These are phyloP conservation scores for Aspidoscelis tigris DNA, from an alignment of 2,113 vertebrate species.

Conservation along the genomic window DNA sequence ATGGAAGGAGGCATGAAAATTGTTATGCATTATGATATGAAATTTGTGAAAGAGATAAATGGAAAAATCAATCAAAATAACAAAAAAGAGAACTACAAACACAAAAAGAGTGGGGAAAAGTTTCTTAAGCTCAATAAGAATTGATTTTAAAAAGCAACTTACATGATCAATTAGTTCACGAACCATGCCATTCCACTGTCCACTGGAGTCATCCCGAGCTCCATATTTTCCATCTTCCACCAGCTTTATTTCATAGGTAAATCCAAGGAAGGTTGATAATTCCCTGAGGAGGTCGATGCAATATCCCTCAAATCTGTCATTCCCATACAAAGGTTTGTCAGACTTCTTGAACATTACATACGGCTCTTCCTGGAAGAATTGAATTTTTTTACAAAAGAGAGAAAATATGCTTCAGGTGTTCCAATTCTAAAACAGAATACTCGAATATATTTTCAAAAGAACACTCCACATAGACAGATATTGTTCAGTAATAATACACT, in stretches of 20 bases:
- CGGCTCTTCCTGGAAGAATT: conserved; percentile 89
- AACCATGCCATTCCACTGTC: conserved; percentile 98
- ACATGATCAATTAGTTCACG: conserved; percentile 97
- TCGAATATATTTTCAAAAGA: background rate
- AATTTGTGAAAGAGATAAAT: no score
- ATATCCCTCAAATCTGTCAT: conserved; percentile 96
- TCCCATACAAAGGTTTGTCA: conserved; percentile 95
- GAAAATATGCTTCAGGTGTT: background rate
- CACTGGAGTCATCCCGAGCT: conserved; percentile 92
- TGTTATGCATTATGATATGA: no score
- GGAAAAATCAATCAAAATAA: no score
- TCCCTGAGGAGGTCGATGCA: conserved; percentile 96
- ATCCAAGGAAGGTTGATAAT: conserved; percentile 93
- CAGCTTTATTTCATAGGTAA: conserved; percentile 92
- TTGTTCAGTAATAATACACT: background rate
- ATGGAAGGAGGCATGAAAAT: no score
- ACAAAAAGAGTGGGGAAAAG: no score
- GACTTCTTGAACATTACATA: conserved; percentile 99
- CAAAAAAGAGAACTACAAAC: no score
- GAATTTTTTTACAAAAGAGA: conserved; percentile 44
- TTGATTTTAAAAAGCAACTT: conserved; percentile 70
- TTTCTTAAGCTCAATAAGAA: no score
- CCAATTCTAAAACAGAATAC: background rate
- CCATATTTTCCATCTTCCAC: conserved; percentile 96
- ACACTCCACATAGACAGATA: background rate